Conservation (phyloP, 2,113 vertebrate species). For the Sturnus vulgaris region DNA sequence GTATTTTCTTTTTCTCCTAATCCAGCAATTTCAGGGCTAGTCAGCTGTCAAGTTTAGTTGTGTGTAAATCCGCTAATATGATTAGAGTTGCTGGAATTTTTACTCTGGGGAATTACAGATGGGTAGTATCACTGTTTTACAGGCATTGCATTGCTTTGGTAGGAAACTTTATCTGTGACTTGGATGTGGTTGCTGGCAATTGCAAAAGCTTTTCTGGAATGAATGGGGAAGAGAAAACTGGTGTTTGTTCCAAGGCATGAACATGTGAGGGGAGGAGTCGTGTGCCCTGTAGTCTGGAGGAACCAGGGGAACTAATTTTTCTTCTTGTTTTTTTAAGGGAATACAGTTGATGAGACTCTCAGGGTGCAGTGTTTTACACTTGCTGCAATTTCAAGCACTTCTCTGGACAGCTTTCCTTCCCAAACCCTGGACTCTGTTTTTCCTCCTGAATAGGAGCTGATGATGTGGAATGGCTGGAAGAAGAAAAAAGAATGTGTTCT, state of each 20-base stretch:
- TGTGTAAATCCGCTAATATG: conserved; percentile 18
- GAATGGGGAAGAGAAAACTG: neutral
- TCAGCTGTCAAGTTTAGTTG: conserved; percentile 35
- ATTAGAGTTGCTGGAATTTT: conserved; percentile 38
- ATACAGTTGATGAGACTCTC: neutral
- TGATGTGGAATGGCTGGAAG: neutral
- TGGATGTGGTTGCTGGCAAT: neutral
- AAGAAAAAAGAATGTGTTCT: neutral
- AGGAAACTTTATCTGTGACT: neutral
- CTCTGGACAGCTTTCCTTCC: neutral
- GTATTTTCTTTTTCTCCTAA: neutral
- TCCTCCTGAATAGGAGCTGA: neutral
- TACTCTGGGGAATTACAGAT: conserved; percentile 1
- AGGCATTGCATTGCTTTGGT: neutral
- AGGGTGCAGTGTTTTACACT: neutral
- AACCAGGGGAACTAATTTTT: neutral
- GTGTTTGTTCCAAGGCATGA: neutral
- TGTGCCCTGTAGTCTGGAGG: neutral
- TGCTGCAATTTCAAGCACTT: neutral
- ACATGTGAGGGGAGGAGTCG: neutral
- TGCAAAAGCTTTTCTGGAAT: neutral
- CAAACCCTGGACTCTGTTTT: neutral
- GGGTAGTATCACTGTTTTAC: neutral
- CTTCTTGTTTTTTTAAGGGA: neutral
- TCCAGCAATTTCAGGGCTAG: conserved; percentile 14